These are phyloP conservation scores for Drosophila greeni DNA, from an alignment of 2,888 invertebrate species.

Conservation along the genomic window DNA sequence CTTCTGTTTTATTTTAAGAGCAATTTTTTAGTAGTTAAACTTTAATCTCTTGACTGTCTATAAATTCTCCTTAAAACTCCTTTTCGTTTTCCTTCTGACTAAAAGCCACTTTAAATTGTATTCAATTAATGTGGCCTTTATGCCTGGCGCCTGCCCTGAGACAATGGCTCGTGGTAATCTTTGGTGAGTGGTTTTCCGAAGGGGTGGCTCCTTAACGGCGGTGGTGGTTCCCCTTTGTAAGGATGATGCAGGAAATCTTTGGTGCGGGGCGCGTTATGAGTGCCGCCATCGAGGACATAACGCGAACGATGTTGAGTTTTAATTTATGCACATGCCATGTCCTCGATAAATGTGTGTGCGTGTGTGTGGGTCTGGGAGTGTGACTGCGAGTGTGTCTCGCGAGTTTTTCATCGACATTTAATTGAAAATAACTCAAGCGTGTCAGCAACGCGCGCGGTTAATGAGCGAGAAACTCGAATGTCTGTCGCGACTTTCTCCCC, in stretches of 20 bases:
- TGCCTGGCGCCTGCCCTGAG: conserved; percentile 41
- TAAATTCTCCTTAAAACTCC: no score
- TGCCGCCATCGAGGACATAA: conserved; percentile 52
- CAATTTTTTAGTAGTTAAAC: not conserved
- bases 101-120: conserved; percentile 25
- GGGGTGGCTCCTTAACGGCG: not conserved
- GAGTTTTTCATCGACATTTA: conserved; percentile 70
- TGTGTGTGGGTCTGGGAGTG: conserved; percentile 16
- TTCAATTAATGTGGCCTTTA: conserved; percentile 46
- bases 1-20: not conserved
- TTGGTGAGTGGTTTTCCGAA: conserved; percentile 19
- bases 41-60: not conserved
- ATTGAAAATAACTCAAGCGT: conserved; percentile 75
- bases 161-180: conserved; percentile 58
- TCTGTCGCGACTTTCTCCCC: conserved; percentile 53
- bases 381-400: conserved; percentile 39
- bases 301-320: conserved; percentile 52
- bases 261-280: conserved; percentile 48
- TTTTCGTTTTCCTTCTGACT: not conserved
- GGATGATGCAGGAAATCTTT: not conserved
- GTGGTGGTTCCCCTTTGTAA: not conserved
- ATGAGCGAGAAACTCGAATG: conserved; percentile 74
- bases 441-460: conserved; percentile 71
- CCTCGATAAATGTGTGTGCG: conserved; percentile 28
- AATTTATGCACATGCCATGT: conserved; percentile 59